A percentile compares a stretch with the other conserved stretches of the same genome.
Conservation (phyloP, 2,113 vertebrate species). For the Passer montanus region DNA sequence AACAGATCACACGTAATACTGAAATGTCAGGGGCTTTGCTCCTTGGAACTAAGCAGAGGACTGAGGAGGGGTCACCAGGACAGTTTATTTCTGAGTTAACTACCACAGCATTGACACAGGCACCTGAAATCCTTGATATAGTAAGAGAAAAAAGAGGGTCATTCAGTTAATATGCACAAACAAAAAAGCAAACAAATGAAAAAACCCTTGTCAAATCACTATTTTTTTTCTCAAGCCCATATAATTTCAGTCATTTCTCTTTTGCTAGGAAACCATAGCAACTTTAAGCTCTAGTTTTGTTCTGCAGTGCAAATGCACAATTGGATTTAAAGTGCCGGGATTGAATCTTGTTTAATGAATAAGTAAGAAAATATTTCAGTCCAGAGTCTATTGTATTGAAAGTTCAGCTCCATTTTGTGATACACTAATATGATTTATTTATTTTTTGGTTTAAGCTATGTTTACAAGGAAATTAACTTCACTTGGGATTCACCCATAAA, state of each 20-base stretch:
- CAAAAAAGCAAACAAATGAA: not conserved
- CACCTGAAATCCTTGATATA: not conserved
- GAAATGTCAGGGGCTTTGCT: not conserved
- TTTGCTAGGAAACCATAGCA: not conserved
- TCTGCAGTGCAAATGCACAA: not conserved
- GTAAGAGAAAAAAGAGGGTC: not conserved
- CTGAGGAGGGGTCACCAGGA: not conserved
- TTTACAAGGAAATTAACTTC: not conserved
- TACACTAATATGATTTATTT: not conserved
- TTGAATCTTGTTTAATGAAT: not conserved
- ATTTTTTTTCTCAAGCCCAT: not conserved
- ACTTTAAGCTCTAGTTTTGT: not conserved
- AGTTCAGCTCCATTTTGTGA: not conserved
- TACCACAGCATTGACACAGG: fast-evolving
- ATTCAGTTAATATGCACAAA: not conserved
- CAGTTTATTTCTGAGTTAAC: not conserved
- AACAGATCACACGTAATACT: not conserved
- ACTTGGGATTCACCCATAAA: not conserved
- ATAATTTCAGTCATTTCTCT: not conserved
- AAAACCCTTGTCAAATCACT: not conserved
- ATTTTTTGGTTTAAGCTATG: not conserved
- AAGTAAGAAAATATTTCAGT: not conserved
- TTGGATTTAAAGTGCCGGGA: not conserved
- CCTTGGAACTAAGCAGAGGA: not conserved
- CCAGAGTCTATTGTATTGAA: not conserved